A percentile compares a stretch with the other conserved stretches of the same genome.
These are phyloP conservation scores for Drosophila tristis DNA, from an alignment of 1,140 invertebrate species.

Conservation along the genomic window DNA sequence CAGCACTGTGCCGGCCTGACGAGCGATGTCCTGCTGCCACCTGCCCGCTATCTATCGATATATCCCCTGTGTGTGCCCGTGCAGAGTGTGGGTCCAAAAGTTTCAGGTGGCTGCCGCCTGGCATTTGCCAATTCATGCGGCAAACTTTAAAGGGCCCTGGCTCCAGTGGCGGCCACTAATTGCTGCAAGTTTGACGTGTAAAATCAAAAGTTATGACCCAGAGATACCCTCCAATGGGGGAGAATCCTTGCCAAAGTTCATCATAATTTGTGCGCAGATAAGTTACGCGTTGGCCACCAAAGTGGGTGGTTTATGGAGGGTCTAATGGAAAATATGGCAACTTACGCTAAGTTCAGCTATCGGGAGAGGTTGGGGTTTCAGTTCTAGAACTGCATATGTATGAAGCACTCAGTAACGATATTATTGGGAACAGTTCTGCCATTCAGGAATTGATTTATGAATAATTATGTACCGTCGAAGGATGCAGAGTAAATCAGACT, in stretches of 20 bases:
- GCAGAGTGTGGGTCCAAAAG: slow-evolving; percentile 10
- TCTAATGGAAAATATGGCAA: no score
- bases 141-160: slow-evolving; percentile 37
- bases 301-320: background rate
- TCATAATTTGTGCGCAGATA: slow-evolving; percentile 4
- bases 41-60: slow-evolving; percentile 15
- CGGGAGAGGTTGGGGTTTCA: no score
- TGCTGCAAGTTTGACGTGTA: slow-evolving; percentile 45
- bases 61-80: slow-evolving; percentile 8
- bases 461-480: no score
- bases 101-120: slow-evolving; percentile 17
- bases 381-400: no score
- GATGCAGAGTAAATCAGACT: no score
- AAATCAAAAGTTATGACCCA: slow-evolving; percentile 49
- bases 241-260: background rate
- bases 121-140: slow-evolving; percentile 42
- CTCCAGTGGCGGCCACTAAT: slow-evolving; percentile 33
- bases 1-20: no score
- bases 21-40: slow-evolving; percentile 2
- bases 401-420: no score
- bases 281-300: background rate
- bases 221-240: slow-evolving; percentile 27
- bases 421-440: no score
- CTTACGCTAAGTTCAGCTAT: no score
- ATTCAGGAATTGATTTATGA: no score